Evolutionary conservation across 2,888 invertebrate species (phyloP).

Genomic region (Rotaria socialis): DNA sequence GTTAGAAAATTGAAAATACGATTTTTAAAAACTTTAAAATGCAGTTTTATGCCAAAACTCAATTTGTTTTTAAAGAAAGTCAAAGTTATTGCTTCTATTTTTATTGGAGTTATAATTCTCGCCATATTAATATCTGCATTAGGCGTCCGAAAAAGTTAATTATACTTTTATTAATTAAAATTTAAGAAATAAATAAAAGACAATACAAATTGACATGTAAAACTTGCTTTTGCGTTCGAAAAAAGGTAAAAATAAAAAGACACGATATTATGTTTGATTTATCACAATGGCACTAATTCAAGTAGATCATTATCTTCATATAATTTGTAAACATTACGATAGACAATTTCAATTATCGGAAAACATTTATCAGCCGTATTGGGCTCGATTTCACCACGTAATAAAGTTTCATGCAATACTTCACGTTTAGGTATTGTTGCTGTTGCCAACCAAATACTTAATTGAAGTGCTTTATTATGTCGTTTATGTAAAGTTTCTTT

Average conservation of each 20-base stretch:
- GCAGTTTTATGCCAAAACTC: no score
- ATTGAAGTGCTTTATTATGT: not conserved
- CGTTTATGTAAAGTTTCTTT: slow-evolving; percentile 21
- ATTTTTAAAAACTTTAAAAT: no score
- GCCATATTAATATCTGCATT: slow-evolving; percentile 9
- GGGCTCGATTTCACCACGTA: not conserved
- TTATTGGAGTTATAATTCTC: not conserved
- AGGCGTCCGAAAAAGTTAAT: not conserved
- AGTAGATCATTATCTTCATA: slow-evolving; percentile 16
- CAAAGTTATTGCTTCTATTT: not conserved
- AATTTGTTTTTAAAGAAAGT: not conserved
- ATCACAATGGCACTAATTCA: not conserved
- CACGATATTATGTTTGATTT: not conserved
- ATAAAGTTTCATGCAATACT: not conserved
- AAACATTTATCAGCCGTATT: not conserved
- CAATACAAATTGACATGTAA: no score
- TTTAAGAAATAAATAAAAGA: not conserved
- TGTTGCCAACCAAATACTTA: not conserved
- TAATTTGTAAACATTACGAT: not conserved
- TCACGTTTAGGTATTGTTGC: not conserved
- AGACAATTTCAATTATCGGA: not conserved
- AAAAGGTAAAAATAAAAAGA: not conserved
- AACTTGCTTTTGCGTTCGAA: not conserved
- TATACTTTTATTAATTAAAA: not conserved
- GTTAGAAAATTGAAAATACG: no score